phyloP scores from a whole-genome alignment of 2,797 vertebrate species.

The Megalops cyprinoides region DNA sequence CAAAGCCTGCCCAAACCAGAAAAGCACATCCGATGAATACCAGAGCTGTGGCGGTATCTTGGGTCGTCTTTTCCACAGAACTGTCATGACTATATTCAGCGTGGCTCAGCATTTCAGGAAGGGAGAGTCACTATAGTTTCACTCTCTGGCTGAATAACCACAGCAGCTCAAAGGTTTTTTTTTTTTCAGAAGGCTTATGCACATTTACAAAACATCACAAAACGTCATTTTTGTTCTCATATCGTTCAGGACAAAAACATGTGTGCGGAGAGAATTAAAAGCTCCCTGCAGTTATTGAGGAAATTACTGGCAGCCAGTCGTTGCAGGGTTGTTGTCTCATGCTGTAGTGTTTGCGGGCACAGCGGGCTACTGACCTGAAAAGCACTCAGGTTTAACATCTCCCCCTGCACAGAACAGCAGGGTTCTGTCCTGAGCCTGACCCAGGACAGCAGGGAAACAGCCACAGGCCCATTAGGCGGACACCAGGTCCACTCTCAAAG shows the following conservation, averaged over 20 bases:
- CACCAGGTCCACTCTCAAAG: not conserved
- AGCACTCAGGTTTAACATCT: conserved; percentile 1
- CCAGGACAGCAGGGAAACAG: not conserved
- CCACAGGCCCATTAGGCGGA: not conserved
- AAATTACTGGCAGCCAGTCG: not conserved
- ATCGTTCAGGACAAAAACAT: not conserved
- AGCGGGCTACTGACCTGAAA: conserved; percentile 5
- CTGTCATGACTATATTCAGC: not conserved
- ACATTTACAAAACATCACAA: not conserved
- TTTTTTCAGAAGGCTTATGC: not conserved
- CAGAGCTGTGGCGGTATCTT: not conserved
- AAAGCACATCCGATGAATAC: not conserved
- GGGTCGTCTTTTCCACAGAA: not conserved
- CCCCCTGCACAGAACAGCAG: not conserved
- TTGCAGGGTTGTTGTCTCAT: not conserved
- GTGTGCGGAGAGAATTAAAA: not conserved
- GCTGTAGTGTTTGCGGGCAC: not conserved
- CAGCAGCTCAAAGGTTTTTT: not conserved
- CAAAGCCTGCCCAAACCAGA: not conserved
- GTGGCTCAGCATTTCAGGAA: not conserved
- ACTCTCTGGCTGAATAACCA: not conserved
- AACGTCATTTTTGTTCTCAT: not conserved
- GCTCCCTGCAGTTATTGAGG: not conserved
- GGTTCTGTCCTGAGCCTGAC: conserved; percentile 4
- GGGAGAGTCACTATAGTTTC: not conserved